Percentiles rank a stretch among this genome's conserved stretches.
Conservation (phyloP, 2,888 invertebrate genomes). For the Julus scandinavius region DNA sequence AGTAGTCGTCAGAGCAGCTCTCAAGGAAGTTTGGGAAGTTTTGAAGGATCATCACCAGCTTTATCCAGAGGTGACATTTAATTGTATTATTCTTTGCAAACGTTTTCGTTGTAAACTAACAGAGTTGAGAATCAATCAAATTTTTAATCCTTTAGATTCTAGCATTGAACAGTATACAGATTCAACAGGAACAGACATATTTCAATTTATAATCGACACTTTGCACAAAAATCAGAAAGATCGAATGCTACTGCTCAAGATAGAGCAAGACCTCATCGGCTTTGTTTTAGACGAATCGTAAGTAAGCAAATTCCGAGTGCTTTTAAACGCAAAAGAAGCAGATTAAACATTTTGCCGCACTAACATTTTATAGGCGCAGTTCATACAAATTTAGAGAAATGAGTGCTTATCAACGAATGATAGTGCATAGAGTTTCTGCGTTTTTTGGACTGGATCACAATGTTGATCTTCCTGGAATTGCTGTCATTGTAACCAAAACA, state of each 20-base stretch:
- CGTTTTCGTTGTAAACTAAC: conserved; percentile 40
- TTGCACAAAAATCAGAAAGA: conserved; percentile 91
- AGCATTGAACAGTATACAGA: conserved; percentile 78
- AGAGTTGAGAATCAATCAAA: neutral
- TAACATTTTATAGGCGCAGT: conserved; percentile 65
- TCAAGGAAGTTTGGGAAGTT: conserved; percentile 58
- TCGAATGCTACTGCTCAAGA: conserved; percentile 82
- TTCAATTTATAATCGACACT: conserved; percentile 88
- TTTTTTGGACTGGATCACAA: conserved; percentile 95
- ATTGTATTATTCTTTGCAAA: neutral
- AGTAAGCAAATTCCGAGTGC: conserved; percentile 62
- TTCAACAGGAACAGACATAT: conserved; percentile 82
- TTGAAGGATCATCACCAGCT: conserved; percentile 65
- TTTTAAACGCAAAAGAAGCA: neutral
- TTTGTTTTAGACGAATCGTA: conserved; percentile 85
- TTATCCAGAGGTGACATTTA: conserved; percentile 60
- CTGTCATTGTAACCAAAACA: conserved; percentile 79
- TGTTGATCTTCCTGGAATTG: conserved; percentile 83
- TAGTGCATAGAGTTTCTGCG: conserved; percentile 92
- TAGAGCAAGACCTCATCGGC: conserved; percentile 86
- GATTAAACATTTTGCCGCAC: neutral
- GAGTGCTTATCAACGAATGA: conserved; percentile 96
- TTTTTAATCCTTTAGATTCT: conserved; percentile 71
- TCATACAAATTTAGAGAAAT: conserved; percentile 89
- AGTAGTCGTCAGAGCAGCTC: conserved; percentile 57